Evolutionary conservation across 2,797 vertebrate species (phyloP).

Genomic region (Eospalax fontanierii): DNA sequence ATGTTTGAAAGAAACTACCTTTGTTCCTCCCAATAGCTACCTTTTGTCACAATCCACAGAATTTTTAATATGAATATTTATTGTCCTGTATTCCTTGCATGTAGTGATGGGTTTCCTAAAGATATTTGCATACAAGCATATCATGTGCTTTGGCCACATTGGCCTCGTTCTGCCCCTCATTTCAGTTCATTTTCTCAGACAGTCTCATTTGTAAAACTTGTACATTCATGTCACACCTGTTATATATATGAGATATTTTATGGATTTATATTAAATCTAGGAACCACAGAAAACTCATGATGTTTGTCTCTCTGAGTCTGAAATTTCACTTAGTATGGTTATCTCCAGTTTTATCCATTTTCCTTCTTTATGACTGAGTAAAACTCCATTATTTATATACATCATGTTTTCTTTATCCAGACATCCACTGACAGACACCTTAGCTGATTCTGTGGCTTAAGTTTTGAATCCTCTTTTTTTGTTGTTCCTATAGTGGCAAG

Average conservation of each 20-base stretch:
- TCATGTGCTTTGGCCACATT: neutral
- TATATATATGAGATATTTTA: neutral
- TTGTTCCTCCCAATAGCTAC: no score
- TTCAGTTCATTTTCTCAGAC: neutral
- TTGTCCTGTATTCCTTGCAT: neutral
- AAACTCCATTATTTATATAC: neutral
- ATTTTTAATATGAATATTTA: neutral
- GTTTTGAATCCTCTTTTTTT: neutral
- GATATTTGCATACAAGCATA: neutral
- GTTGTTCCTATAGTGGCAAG: neutral
- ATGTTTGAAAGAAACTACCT: no score
- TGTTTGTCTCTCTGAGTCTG: neutral
- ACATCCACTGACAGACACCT: neutral
- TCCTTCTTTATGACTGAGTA: neutral
- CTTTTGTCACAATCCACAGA: no score
- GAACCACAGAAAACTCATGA: neutral
- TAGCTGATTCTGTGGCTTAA: neutral
- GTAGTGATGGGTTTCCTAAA: neutral
- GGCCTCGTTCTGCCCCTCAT: neutral
- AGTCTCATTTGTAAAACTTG: no score
- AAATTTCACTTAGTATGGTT: neutral
- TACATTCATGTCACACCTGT: neutral
- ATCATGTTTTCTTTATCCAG: neutral
- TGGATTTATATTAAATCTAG: neutral
- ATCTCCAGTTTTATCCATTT: neutral